Evolutionary conservation across 2,888 invertebrate genomes (phyloP), one percentile per base, ranked within the genome.

Genomic region (Thymelicus acteon): DNA sequence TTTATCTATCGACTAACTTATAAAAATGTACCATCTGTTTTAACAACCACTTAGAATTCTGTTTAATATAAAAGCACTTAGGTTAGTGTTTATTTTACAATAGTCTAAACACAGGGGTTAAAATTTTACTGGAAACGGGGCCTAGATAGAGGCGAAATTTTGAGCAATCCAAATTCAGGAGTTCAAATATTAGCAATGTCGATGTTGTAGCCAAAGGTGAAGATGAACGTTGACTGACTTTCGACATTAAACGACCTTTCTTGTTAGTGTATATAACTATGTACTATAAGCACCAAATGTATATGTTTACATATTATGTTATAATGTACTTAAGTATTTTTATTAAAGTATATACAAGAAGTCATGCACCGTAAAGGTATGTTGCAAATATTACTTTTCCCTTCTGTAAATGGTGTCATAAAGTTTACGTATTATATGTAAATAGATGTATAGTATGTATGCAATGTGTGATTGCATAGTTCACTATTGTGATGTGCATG

Each of bases 171-270:
- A 61, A 67, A 40, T 61, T 52, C 24, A 61, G 15, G 39, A 60
- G 52, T 67, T 67, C 52, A 52, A 60, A 61, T 39, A 49, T 44
- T 61, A 24, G 60, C 63, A 58, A 39, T 57, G 61, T 58, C 65
- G 67, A 72, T 72, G 71, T 63, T 73, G 15, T 60, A 49, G n/a
- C 49, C 24, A 49, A 63, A 71, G 72, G 73, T 64, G 71, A 73
- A 74, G 75, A 72, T 73, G 31, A 66, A 15, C 48, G 15, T 58
- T 37, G 37, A 57, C 64, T 67, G 61, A 73, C 71, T 67, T 71
- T 72, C 66, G 72, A 71, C 70, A 72, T 70, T 72, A 65, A 68
- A 72, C 52, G 64, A 57, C 67, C 74, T 71, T 68, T 57, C 62
- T 67, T n/a, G 31, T 54, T 60, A 19, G 1, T 19, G 2, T 19